Base-by-base conservation (phyloP, 2,797 vertebrate species). In the Xenentodon cancila region DNA sequence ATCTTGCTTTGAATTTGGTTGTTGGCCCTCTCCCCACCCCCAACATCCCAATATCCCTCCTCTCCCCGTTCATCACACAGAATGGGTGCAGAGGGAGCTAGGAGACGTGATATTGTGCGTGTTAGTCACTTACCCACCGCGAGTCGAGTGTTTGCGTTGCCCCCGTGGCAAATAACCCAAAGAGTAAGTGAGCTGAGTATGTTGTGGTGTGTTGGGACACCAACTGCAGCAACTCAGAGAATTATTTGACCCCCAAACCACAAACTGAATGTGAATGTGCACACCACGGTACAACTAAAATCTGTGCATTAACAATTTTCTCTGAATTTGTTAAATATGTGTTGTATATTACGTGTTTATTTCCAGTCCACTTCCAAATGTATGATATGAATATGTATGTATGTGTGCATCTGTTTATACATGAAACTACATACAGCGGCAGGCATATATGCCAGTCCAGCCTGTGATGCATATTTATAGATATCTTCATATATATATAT, bases 271-370 rank as follows among this genome's bases (percentile, higher is more conserved):
- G 87, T 88, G 87, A 84, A 88, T 79, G 77, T 65, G 63, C 58
- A 48, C 75, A 82, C 75, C 71, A 48, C 81, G 79, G 80, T 86
- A 78, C 70, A 53, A 74, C 64, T 57, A 21, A 64, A 63, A 48
- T 59, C 74, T 63, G 64, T 52, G 68, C 55, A 9, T 63, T 73
- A 63, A 66, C 64, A 15, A 43, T 27, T 51, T 59, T 73, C 75
- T 79, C 53, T 47, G 55, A 77, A 68, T 61, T 76, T 37, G 52
- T 87, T 81, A 75, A 82, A 76, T 81, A 71, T 80, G 77, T 89
- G 86, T 87, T 90, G 87, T 89, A 91, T 88, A 91, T 84, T 88
- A 80, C 84, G 81, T 89, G 87, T 86, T 89, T 79, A 84, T 88
- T 89, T 90, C 64, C 44, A 9, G 59, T 64, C 69, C 73, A 77